A percentile compares a stretch with the other conserved stretches of the same genome.
These are phyloP conservation scores for Meiosimyza platycephala DNA, from an alignment of 2,888 invertebrate species.

Conservation along the genomic window DNA sequence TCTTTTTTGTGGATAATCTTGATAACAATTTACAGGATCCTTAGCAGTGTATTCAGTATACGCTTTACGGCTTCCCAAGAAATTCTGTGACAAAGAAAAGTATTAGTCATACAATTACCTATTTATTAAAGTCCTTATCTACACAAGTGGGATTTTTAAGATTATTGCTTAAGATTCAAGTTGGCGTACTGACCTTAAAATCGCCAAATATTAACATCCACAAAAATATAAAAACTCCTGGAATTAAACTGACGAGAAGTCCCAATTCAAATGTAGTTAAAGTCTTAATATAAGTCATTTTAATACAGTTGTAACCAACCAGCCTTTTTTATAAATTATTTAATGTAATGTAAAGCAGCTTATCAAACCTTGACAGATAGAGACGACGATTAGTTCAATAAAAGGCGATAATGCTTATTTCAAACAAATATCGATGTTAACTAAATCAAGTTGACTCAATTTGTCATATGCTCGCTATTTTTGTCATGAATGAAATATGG, in stretches of 20 bases:
- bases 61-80: conserved; percentile 52
- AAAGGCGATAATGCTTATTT: too few relatives aligned
- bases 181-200: conserved; percentile 49
- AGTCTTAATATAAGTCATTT: conserved; percentile 34
- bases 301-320: background rate
- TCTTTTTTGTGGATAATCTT: conserved; percentile 49
- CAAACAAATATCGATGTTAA: too few relatives aligned
- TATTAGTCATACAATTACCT: background rate
- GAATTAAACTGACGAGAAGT: conserved; percentile 55
- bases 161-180: too few relatives aligned
- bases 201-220: conserved; percentile 61
- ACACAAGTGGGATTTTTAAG: too few relatives aligned
- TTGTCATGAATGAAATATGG: too few relatives aligned
- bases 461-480: too few relatives aligned
- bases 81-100: conserved; percentile 53
- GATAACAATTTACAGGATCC: conserved; percentile 64
- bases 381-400: too few relatives aligned
- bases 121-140: background rate
- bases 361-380: too few relatives aligned
- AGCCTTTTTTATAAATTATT: too few relatives aligned
- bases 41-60: conserved; percentile 53
- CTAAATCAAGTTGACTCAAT: too few relatives aligned
- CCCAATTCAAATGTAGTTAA: conserved; percentile 50
- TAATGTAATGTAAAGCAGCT: too few relatives aligned
- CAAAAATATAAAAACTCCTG: conserved; percentile 58